phyloP scores from a whole-genome alignment of 2,888 invertebrate species.

The Schrankia costaestrigalis region DNA sequence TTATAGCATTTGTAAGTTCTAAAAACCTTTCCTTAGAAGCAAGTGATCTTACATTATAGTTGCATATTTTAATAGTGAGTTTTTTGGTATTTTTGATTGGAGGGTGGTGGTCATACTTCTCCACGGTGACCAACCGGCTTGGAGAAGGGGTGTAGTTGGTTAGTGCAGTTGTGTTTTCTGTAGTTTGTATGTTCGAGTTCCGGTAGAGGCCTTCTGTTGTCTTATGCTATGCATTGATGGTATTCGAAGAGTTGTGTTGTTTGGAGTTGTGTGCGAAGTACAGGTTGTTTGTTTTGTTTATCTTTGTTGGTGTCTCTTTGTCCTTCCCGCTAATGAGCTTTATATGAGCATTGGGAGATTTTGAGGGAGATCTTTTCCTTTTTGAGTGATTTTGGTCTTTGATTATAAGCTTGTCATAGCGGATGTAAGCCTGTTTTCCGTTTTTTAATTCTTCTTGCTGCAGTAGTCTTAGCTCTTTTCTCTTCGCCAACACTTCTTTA shows the following conservation, averaged over 20 bases:
- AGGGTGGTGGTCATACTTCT: not conserved
- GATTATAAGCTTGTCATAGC: conserved; percentile 5
- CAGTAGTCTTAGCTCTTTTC: conserved; percentile 8
- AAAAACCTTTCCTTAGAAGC: not conserved
- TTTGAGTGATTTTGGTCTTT: not conserved
- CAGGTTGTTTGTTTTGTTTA: too few relatives aligned
- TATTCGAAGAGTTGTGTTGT: too few relatives aligned
- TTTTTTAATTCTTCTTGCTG: conserved; percentile 6
- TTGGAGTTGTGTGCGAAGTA: too few relatives aligned
- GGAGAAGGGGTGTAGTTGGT: not conserved
- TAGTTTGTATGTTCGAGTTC: not conserved
- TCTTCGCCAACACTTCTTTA: conserved; percentile 6
- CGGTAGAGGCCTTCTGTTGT: not conserved
- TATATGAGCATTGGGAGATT: not conserved
- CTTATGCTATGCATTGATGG: not conserved
- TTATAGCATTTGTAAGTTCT: not conserved
- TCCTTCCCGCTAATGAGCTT: too few relatives aligned
- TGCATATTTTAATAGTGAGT: not conserved
- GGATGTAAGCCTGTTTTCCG: conserved; percentile 5
- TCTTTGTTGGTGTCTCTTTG: too few relatives aligned
- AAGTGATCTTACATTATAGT: not conserved
- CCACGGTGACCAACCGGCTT: not conserved
- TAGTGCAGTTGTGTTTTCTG: not conserved
- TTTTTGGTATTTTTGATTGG: not conserved
- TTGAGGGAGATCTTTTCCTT: not conserved